Conservation (phyloP, 2,888 invertebrate genomes). For the Ormyrus pomaceus region DNA sequence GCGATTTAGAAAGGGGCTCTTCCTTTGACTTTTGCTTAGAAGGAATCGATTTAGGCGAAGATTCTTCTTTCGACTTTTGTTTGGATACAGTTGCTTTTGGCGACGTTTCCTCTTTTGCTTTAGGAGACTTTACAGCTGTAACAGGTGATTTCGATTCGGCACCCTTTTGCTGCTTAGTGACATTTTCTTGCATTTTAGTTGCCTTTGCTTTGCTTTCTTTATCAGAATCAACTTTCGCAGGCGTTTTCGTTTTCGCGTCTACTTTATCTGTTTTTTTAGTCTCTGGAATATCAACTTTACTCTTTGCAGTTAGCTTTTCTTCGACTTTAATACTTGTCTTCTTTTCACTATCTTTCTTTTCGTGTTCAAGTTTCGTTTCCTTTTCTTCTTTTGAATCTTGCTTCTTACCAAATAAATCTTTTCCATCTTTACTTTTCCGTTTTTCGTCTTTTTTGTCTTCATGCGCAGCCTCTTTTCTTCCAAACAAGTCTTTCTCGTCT, state of each 20-base stretch:
- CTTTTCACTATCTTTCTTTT: conserved; percentile 35
- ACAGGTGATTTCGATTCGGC: conserved; percentile 33
- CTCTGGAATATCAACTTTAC: conserved; percentile 41
- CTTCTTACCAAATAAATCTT: conserved; percentile 24
- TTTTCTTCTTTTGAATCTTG: conserved; percentile 16
- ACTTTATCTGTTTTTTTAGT: conserved; percentile 45
- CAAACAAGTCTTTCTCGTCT: conserved; percentile 31
- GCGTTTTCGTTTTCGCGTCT: conserved; percentile 36
- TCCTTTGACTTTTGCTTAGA: conserved; percentile 41
- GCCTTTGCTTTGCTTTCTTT: conserved; percentile 68
- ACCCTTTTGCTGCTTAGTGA: conserved; percentile 46
- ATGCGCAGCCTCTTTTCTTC: not conserved
- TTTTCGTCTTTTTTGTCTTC: conserved; percentile 39
- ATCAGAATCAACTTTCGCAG: conserved; percentile 64
- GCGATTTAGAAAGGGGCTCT: conserved; percentile 47
- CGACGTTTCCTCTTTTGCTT: conserved; percentile 56
- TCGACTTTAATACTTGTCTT: conserved; percentile 21
- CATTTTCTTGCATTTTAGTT: conserved; percentile 61
- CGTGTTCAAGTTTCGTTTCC: not conserved
- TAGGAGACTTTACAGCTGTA: conserved; percentile 4
- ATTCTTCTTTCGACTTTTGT: conserved; percentile 65
- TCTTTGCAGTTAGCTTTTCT: conserved; percentile 6
- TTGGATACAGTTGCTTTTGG: conserved; percentile 60
- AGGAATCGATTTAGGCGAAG: conserved; percentile 42
- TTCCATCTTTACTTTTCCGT: conserved; percentile 22